phyloP scores from a whole-genome alignment of 2,888 invertebrate species.

The Blera fallax region DNA sequence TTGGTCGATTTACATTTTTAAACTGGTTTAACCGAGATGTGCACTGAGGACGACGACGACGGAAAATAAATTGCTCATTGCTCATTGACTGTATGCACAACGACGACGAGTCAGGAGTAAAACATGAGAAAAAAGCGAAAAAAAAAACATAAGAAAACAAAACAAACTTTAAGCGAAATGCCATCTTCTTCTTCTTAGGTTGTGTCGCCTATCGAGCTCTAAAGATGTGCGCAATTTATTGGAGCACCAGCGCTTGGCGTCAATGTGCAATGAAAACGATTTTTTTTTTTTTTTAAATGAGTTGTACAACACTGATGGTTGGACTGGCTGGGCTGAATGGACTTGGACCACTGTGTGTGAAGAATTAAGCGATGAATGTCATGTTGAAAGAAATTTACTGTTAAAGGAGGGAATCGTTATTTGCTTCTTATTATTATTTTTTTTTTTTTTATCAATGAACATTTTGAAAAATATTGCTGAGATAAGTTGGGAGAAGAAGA shows the following conservation, averaged over 20 bases:
- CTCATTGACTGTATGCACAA: slow-evolving; percentile 49
- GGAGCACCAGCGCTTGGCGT: slow-evolving; percentile 56
- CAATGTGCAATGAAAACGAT: slow-evolving; percentile 64
- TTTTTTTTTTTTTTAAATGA: slow-evolving; percentile 32
- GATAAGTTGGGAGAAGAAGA: slow-evolving; percentile 21
- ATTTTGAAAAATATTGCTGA: slow-evolving; percentile 18
- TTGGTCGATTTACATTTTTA: slow-evolving; percentile 66
- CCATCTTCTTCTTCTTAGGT: slow-evolving; percentile 42
- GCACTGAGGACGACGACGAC: slow-evolving; percentile 31
- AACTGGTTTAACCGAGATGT: slow-evolving; percentile 58
- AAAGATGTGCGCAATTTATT: slow-evolving; percentile 60
- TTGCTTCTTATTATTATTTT: background rate
- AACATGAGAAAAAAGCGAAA: background rate
- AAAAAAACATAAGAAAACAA: background rate
- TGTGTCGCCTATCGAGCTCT: slow-evolving; percentile 19
- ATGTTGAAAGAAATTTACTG: slow-evolving; percentile 63
- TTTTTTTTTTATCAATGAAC: background rate
- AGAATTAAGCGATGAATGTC: slow-evolving; percentile 67
- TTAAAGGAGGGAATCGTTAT: background rate
- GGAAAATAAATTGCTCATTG: slow-evolving; percentile 62
- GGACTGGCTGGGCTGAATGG: background rate
- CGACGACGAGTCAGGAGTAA: background rate
- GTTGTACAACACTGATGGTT: background rate
- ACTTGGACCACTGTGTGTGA: slow-evolving; percentile 5
- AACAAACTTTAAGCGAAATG: slow-evolving; percentile 29